Percentiles rank a stretch among this genome's conserved stretches.
These are phyloP conservation scores for Bombylius discolor DNA, from an alignment of 2,888 invertebrate species.

Conservation along the genomic window DNA sequence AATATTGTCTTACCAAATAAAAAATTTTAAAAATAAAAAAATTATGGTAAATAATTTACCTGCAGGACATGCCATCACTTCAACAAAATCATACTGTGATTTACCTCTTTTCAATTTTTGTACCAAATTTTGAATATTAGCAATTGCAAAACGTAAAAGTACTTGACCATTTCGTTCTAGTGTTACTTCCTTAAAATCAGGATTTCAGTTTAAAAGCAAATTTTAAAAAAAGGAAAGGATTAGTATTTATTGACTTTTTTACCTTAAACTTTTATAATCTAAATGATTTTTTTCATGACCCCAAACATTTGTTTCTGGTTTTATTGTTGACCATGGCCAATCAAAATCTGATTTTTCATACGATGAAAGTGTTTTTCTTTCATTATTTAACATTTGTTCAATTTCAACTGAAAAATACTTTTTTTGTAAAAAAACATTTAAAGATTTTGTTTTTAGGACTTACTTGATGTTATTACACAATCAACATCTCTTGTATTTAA, in stretches of 20 bases:
- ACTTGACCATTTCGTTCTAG: slow-evolving; percentile 59
- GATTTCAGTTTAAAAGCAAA: slow-evolving; percentile 52
- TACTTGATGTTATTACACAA: slow-evolving; percentile 92
- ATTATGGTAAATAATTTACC: slow-evolving; percentile 41
- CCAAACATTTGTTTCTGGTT: slow-evolving; percentile 30
- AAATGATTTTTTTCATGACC: slow-evolving; percentile 48
- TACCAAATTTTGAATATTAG: slow-evolving; percentile 94
- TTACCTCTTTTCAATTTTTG: slow-evolving; percentile 88
- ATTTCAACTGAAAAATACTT: slow-evolving; percentile 58
- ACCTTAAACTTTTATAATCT: slow-evolving; percentile 56
- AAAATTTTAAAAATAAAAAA: not conserved
- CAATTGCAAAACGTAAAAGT: slow-evolving; percentile 72
- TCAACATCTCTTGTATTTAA: slow-evolving; percentile 78
- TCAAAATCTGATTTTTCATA: slow-evolving; percentile 44
- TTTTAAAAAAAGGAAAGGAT: too few species aligned
- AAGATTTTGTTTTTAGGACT: slow-evolving; percentile 22
- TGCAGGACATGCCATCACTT: slow-evolving; percentile 98
- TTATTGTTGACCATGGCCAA: slow-evolving; percentile 47
- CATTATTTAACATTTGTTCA: slow-evolving; percentile 66
- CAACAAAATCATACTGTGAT: slow-evolving; percentile 85
- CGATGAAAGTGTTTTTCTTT: slow-evolving; percentile 43
- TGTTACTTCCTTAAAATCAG: slow-evolving; percentile 76
- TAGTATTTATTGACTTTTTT: too few species aligned
- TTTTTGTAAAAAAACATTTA: not conserved
- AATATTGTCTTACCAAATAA: too few species aligned